These are phyloP conservation scores for Chelonia mydas DNA, from an alignment of 2,797 vertebrate species.

Conservation along the genomic window DNA sequence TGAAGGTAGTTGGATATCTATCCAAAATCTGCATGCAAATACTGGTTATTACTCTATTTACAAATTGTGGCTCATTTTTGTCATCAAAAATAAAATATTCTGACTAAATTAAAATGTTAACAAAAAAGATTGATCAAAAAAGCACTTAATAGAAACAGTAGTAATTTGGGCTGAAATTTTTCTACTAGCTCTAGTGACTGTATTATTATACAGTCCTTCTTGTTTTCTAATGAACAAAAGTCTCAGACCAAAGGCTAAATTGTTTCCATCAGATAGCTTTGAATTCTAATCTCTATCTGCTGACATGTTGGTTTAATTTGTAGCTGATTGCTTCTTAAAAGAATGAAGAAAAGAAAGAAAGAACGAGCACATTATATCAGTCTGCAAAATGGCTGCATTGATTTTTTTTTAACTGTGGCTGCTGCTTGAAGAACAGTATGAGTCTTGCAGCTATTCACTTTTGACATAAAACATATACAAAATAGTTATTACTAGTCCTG, in stretches of 20 bases:
- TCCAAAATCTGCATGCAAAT: background rate
- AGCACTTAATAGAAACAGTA: background rate
- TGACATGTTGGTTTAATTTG: background rate
- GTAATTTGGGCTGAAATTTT: background rate
- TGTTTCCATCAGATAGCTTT: background rate
- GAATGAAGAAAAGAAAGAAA: background rate
- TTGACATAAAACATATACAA: background rate
- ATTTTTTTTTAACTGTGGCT: background rate
- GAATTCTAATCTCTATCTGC: background rate
- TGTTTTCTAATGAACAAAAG: background rate
- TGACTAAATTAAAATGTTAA: background rate
- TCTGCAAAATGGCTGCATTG: background rate
- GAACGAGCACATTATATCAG: rapidly evolving
- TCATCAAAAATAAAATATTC: background rate
- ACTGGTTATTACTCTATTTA: background rate
- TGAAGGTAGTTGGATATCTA: background rate
- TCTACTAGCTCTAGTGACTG: background rate
- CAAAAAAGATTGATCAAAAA: background rate
- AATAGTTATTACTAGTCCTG: background rate
- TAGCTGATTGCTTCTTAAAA: background rate
- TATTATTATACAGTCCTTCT: background rate
- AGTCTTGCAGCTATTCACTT: background rate
- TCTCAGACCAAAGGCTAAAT: background rate
- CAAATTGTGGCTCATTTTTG: background rate
- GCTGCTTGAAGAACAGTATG: background rate